A percentile compares a stretch with the other conserved stretches of the same genome.
These are phyloP conservation scores for Oriolus oriolus DNA, from an alignment of 2,113 vertebrate genomes.

Conservation along the genomic window DNA sequence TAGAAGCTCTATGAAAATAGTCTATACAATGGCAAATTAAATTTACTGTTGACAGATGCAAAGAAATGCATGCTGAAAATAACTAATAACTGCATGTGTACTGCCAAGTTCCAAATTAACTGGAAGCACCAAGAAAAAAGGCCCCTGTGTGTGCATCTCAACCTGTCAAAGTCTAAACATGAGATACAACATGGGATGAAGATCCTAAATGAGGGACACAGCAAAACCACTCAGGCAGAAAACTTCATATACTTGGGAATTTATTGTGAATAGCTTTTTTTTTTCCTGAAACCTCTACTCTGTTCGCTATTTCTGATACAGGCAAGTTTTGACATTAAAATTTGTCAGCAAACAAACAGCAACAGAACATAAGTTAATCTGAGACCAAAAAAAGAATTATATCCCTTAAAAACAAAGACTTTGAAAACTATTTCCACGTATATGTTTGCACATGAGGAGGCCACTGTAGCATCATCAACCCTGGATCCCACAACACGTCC, in stretches of 20 bases:
- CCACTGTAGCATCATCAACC: not conserved
- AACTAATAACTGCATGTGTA: constrained; percentile 5
- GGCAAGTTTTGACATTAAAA: not conserved
- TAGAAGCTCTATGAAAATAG: not conserved
- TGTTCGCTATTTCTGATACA: not conserved
- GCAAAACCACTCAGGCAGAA: not conserved
- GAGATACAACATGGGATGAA: not conserved
- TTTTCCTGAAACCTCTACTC: not conserved
- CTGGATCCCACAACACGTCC: not conserved
- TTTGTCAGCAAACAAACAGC: not conserved
- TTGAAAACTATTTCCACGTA: not conserved
- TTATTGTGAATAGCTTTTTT: not conserved
- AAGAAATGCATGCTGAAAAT: constrained; percentile 16
- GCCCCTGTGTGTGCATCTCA: not conserved
- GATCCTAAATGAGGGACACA: not conserved
- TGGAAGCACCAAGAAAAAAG: not conserved
- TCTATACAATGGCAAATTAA: constrained; percentile 12
- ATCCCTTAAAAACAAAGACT: not conserved
- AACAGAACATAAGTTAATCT: not conserved
- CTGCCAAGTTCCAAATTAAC: constrained; percentile 15
- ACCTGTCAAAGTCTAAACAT: not conserved
- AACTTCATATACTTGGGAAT: not conserved
- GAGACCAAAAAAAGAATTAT: not conserved
- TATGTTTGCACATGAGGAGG: not conserved
- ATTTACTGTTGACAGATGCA: constrained; percentile 19